These are phyloP conservation scores for Diabrotica virgifera DNA, from an alignment of 1,140 invertebrate species.

Conservation along the genomic window DNA sequence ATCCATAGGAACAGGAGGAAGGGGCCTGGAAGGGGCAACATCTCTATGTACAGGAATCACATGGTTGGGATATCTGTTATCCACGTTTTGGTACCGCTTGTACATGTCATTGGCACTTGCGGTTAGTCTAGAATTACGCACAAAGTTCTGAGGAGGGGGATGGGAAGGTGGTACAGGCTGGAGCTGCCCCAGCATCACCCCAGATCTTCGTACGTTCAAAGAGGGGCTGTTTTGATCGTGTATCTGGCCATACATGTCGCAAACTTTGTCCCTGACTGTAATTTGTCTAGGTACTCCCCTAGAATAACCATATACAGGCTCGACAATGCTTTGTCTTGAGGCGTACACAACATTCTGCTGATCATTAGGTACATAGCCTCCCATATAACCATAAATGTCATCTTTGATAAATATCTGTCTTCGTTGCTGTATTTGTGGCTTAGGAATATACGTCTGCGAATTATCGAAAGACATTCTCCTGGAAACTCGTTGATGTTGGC, in stretches of 20 bases:
- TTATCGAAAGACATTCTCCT: slow-evolving; percentile 25
- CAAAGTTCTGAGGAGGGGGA: slow-evolving; percentile 33
- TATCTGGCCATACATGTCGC: slow-evolving; percentile 47
- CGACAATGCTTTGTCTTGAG: slow-evolving; percentile 30
- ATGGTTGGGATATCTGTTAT: slow-evolving; percentile 20
- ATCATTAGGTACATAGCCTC: slow-evolving; percentile 19
- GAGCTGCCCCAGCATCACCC: slow-evolving; percentile 42
- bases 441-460: not conserved
- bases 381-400: slow-evolving; percentile 31
- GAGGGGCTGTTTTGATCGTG: slow-evolving; percentile 33
- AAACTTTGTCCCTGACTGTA: slow-evolving; percentile 43
- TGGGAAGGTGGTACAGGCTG: slow-evolving; percentile 22
- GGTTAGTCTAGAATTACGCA: slow-evolving; percentile 43
- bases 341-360: slow-evolving; percentile 16
- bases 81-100: slow-evolving; percentile 15
- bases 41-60: slow-evolving; percentile 10
- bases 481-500: slow-evolving; percentile 11
- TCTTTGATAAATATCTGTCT: slow-evolving; percentile 31
- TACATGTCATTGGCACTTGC: slow-evolving; percentile 46
- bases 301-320: slow-evolving; percentile 24
- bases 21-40: slow-evolving; percentile 32
- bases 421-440: not conserved
- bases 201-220: slow-evolving; percentile 30
- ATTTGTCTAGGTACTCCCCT: slow-evolving; percentile 30
- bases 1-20: slow-evolving; percentile 39